These are phyloP conservation scores for Melanostoma scalare DNA, from an alignment of 2,888 invertebrate genomes.

Conservation along the genomic window DNA sequence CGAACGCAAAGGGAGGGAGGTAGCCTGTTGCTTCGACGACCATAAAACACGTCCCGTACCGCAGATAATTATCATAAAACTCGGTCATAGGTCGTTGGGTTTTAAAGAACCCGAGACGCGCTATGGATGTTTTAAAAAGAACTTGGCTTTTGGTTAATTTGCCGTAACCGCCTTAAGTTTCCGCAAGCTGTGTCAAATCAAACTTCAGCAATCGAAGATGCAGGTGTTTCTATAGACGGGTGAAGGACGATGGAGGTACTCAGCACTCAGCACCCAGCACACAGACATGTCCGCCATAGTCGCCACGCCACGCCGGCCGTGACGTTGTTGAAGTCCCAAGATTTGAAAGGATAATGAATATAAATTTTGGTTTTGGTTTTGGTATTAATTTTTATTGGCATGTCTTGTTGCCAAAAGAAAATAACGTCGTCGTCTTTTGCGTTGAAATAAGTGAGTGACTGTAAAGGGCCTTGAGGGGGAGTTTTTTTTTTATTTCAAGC, in stretches of 20 bases:
- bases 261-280: neutral
- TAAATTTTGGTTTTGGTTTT: conserved; percentile 65
- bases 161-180: conserved; percentile 66
- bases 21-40: conserved; percentile 46
- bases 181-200: conserved; percentile 72
- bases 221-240: conserved; percentile 45
- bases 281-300: conserved; percentile 20
- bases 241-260: neutral
- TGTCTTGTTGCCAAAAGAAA: conserved; percentile 44
- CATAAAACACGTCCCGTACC: conserved; percentile 64
- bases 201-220: conserved; percentile 64
- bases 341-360: conserved; percentile 70
- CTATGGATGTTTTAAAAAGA: conserved; percentile 13
- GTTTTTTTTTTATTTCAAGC: conserved; percentile 6
- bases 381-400: conserved; percentile 68
- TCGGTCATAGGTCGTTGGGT: conserved; percentile 73
- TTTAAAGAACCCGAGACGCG: conserved; percentile 21
- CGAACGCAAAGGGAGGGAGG: neutral
- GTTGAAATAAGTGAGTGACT: conserved; percentile 1
- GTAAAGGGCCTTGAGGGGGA: conserved; percentile 15
- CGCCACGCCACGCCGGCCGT: neutral
- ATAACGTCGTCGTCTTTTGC: conserved; percentile 6
- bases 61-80: conserved; percentile 73
- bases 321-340: neutral
- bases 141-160: conserved; percentile 58